phyloP scores from a whole-genome alignment of 2,113 vertebrate species.

The Nannospalax galili region DNA sequence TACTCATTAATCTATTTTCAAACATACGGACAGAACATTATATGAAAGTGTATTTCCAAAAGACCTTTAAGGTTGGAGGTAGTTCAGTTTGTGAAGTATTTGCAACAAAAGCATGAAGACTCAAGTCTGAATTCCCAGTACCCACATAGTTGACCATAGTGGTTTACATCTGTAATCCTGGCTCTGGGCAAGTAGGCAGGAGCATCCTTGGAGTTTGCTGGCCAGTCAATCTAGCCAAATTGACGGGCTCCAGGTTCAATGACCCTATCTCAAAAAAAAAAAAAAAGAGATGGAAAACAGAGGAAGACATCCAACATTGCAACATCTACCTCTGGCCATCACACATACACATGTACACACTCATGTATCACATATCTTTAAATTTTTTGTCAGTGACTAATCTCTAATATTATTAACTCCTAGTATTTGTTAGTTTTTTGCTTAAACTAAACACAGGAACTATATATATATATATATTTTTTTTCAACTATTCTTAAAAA shows the following conservation, averaged over 20 bases:
- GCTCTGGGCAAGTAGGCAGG: background rate
- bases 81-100: background rate
- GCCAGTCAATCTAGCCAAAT: background rate
- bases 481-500: background rate
- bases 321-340: background rate
- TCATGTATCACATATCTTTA: too few species aligned
- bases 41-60: background rate
- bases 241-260: background rate
- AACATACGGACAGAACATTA: background rate
- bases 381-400: too few species aligned
- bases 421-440: background rate
- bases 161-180: too few species aligned
- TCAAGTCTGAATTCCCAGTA: background rate
- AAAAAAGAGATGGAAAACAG: too few species aligned
- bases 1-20: background rate
- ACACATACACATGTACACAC: background rate
- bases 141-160: too few species aligned
- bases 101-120: background rate
- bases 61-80: background rate
- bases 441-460: background rate
- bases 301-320: too few species aligned
- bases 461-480: too few species aligned
- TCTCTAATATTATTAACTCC: conserved; percentile 40
- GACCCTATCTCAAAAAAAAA: background rate
- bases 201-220: background rate